Percentiles rank a stretch among this genome's conserved stretches.
phyloP scores from a whole-genome alignment of 1,140 invertebrate genomes.

The Ceratina australensis region DNA sequence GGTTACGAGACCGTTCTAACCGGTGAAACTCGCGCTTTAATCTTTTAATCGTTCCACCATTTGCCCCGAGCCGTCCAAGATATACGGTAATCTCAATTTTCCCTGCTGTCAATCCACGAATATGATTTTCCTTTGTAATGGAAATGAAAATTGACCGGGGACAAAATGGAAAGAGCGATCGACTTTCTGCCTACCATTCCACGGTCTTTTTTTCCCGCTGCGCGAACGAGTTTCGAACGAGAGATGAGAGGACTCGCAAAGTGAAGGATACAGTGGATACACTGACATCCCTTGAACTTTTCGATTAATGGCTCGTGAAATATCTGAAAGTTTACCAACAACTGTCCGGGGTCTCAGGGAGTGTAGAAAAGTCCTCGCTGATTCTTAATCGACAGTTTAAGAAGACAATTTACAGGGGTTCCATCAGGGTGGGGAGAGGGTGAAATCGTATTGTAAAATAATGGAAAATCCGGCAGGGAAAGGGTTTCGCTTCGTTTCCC shows the following conservation, averaged over 20 bases:
- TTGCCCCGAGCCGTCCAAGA: constrained; percentile 6
- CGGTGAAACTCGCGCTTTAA: constrained; percentile 42
- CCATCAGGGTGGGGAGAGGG: neutral
- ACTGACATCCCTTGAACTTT: neutral
- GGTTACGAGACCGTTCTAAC: constrained; percentile 27
- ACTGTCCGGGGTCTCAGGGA: too few relatives aligned
- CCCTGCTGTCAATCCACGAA: neutral
- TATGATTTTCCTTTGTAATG: neutral
- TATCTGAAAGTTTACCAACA: constrained; percentile 20
- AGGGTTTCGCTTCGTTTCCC: constrained; percentile 37
- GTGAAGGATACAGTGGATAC: constrained; percentile 28
- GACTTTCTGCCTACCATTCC: too few relatives aligned
- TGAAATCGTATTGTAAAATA: constrained; percentile 37
- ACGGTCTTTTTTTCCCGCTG: neutral
- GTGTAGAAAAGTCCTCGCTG: too few relatives aligned
- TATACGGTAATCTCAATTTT: constrained; percentile 38
- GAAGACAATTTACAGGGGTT: constrained; percentile 16
- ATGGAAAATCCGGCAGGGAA: constrained; percentile 16
- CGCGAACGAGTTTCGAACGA: too few relatives aligned
- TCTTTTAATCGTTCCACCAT: constrained; percentile 25
- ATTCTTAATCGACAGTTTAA: too few relatives aligned
- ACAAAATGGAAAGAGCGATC: too few relatives aligned
- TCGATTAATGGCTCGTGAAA: constrained; percentile 11
- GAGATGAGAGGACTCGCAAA: too few relatives aligned
- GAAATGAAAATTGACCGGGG: constrained; percentile 27